phyloP scores from a whole-genome alignment of 2,888 invertebrate genomes.

The Amiota minor region DNA sequence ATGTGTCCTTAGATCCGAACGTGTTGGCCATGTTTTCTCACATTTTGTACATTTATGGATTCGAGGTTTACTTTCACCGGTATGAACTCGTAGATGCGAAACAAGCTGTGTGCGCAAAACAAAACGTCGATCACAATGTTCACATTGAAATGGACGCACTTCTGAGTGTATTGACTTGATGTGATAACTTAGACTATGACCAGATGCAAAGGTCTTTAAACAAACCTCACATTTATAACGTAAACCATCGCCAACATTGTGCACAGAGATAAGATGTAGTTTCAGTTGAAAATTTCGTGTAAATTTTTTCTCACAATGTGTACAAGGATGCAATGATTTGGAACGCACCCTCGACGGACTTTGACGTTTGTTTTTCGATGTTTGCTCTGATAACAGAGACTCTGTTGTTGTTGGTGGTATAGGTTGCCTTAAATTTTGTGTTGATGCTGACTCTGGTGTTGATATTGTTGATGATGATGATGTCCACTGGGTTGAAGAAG shows the following conservation, averaged over 20 bases:
- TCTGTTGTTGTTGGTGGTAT: neutral
- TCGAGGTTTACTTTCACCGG: slow-evolving; percentile 63
- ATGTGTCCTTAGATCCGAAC: slow-evolving; percentile 66
- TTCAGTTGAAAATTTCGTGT: slow-evolving; percentile 67
- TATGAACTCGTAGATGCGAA: slow-evolving; percentile 65
- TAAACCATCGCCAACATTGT: slow-evolving; percentile 61
- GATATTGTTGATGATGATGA: neutral
- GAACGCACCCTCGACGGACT: slow-evolving; percentile 27
- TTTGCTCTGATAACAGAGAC: neutral
- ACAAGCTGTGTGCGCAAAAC: slow-evolving; percentile 63
- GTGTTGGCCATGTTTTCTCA: slow-evolving; percentile 65
- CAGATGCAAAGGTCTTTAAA: slow-evolving; percentile 62
- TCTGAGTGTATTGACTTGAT: slow-evolving; percentile 61
- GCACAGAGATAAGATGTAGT: slow-evolving; percentile 63
- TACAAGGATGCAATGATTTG: slow-evolving; percentile 54
- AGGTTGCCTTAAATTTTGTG: neutral
- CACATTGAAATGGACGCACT: slow-evolving; percentile 61
- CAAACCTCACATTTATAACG: slow-evolving; percentile 61
- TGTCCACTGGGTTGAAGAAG: neutral
- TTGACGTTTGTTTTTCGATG: neutral
- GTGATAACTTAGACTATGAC: slow-evolving; percentile 66
- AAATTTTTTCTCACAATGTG: slow-evolving; percentile 65
- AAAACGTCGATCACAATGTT: slow-evolving; percentile 58
- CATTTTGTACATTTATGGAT: slow-evolving; percentile 60
- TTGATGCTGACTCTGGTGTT: neutral